These are phyloP conservation scores for Ormia ochracea DNA, from an alignment of 2,888 invertebrate genomes.

Conservation along the genomic window DNA sequence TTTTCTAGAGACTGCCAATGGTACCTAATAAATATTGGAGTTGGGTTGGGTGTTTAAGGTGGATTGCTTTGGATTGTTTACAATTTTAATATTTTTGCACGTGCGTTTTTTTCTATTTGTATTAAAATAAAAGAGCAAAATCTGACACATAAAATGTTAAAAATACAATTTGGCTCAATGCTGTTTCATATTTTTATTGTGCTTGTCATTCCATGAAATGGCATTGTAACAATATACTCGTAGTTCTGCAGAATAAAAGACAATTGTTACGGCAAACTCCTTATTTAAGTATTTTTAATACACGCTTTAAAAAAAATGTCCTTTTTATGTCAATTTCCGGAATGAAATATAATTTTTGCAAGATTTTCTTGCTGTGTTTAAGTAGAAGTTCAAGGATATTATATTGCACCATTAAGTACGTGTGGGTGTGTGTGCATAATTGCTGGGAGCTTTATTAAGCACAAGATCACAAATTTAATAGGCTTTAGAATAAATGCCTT, in stretches of 20 bases:
- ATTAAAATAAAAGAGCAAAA: slow-evolving; percentile 12
- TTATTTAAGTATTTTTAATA: neutral
- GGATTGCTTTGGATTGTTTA: slow-evolving; percentile 23
- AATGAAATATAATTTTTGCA: no score
- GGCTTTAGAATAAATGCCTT: no score
- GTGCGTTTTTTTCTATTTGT: neutral
- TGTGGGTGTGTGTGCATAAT: neutral
- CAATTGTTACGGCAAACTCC: neutral
- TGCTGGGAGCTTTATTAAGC: neutral
- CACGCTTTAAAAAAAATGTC: no score
- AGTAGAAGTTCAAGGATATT: neutral
- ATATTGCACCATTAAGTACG: neutral
- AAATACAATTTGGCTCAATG: slow-evolving; percentile 47
- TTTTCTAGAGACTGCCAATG: no score
- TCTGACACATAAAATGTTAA: slow-evolving; percentile 15
- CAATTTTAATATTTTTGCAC: slow-evolving; percentile 26
- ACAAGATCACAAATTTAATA: neutral
- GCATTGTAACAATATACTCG: slow-evolving; percentile 7
- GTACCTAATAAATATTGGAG: neutral
- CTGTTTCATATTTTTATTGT: slow-evolving; percentile 7
- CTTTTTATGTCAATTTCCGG: no score
- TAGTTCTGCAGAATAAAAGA: neutral
- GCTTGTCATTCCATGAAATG: slow-evolving; percentile 20
- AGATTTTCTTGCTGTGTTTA: neutral
- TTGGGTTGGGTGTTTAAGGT: neutral